A percentile compares a stretch with the other conserved stretches of the same genome.
phyloP scores from a whole-genome alignment of 2,113 vertebrate species.

The Callorhinus ursinus region DNA sequence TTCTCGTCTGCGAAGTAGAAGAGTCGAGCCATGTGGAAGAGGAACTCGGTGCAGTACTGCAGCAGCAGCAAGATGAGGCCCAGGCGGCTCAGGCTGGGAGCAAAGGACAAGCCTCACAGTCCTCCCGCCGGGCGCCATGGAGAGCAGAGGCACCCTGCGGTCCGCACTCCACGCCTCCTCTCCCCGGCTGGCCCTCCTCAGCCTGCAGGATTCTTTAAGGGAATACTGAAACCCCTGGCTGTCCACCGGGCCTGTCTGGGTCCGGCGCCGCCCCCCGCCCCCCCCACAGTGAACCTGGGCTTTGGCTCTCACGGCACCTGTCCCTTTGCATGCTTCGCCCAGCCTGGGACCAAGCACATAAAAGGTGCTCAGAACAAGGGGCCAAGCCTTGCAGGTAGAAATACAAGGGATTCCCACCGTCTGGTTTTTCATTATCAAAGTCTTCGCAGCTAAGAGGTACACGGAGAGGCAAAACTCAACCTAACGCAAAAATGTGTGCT shows the following conservation, averaged over 20 bases:
- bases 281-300: not conserved
- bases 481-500: not conserved
- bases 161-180: not conserved
- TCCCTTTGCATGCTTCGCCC: not conserved
- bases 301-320: not conserved
- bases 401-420: rapidly evolving
- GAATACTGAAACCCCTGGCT: rapidly evolving
- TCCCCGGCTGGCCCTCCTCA: not conserved
- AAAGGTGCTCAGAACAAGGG: not conserved
- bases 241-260: not conserved
- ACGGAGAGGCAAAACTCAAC: not conserved
- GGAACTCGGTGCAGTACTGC: slow-evolving; percentile 94
- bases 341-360: not conserved
- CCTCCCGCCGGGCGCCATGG: rapidly evolving
- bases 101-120: not conserved
- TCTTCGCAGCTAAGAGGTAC: not conserved
- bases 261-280: not conserved
- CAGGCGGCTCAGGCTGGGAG: slow-evolving; percentile 92
- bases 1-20: slow-evolving; percentile 96
- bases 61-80: slow-evolving; percentile 94
- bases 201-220: not conserved
- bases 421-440: not conserved
- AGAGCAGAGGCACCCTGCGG: not conserved
- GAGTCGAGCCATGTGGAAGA: slow-evolving; percentile 94
- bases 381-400: not conserved